These are phyloP conservation scores for Protonibea diacanthus DNA, from an alignment of 2,797 vertebrate genomes.

Conservation along the genomic window DNA sequence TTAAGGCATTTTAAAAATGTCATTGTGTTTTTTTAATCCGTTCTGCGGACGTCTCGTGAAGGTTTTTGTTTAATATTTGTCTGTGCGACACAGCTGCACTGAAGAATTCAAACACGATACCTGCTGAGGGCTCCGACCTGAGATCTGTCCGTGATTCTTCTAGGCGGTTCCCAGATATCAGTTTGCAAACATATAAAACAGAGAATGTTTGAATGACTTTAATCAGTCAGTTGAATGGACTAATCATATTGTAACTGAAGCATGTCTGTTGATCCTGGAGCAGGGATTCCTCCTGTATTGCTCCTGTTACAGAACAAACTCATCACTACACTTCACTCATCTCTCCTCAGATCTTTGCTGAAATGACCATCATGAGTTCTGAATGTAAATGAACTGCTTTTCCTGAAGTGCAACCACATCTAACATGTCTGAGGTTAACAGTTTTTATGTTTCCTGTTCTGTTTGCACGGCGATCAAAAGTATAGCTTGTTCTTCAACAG, in stretches of 20 bases:
- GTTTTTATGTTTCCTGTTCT: no score
- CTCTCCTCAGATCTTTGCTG: neutral
- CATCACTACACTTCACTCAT: neutral
- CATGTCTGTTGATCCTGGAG: neutral
- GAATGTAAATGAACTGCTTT: no score
- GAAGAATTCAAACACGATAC: neutral
- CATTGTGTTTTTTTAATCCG: conserved; percentile 5
- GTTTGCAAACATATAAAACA: neutral
- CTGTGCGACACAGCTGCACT: no score
- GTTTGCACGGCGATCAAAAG: no score
- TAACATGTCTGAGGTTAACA: no score
- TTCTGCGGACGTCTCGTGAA: neutral
- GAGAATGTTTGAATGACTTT: neutral
- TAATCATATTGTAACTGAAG: neutral
- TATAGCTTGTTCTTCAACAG: no score
- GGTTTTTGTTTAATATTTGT: no score
- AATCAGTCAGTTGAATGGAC: neutral
- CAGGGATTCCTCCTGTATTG: neutral
- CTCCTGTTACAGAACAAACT: no score
- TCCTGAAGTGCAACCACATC: no score
- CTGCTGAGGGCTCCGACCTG: neutral
- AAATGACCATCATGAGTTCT: no score
- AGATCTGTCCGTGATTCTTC: neutral
- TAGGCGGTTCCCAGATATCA: neutral
- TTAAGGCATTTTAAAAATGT: conserved; percentile 12